Evolutionary conservation across 2,797 vertebrate genomes (phyloP), one percentile per base, ranked within the genome.

Genomic region (Nasua narica): DNA sequence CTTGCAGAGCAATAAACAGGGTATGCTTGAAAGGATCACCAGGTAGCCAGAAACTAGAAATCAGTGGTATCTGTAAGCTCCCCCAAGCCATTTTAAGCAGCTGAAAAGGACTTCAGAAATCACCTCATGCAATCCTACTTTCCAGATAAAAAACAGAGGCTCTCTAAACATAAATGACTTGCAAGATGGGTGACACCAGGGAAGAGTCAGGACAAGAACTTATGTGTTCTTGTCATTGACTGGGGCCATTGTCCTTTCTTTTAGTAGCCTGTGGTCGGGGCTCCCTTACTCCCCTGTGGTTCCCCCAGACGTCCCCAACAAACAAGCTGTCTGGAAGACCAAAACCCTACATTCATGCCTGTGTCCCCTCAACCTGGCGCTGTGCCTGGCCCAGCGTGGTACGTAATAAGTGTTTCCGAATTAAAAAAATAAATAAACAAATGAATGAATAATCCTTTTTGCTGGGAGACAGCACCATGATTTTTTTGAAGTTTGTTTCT

Each of bases 361-460:
- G 40, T 40, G 58, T 40, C 50, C 50, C 67, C 35, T 11, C 77
- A 52, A 87, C 37, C 46, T n/a, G 25, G 54, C 50, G 48, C 19
- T 7, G 5, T 62, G 37, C 27, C 67, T 67, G 37, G 54, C 48
- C 74, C 3, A 37, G 82, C 70, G 43, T n/a, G 48, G 67, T 2
- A 50, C 14, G 10, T n/a, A 72, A 62, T 86, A 89, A 87, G 19
- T 58, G 12, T 54, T 76, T 94, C 7, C 79, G 27, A 88, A 69
- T 35, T 40, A 3, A 83, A 81, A 81, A 92, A 62, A n/a, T 16
- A 50, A 94, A 76, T 70, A 40, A 93, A 79, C 50, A 56, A 96
- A 79, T 23, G 62, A 94, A 67, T 88, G 62, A 94, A 72, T 88
- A 85, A 79, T 54, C 35, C 7, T 89, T 62, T 90, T 95, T 92